A percentile compares a stretch with the other conserved stretches of the same genome.
Conservation (phyloP, 2,797 vertebrate species). For the Petrocephalus sullivani region DNA sequence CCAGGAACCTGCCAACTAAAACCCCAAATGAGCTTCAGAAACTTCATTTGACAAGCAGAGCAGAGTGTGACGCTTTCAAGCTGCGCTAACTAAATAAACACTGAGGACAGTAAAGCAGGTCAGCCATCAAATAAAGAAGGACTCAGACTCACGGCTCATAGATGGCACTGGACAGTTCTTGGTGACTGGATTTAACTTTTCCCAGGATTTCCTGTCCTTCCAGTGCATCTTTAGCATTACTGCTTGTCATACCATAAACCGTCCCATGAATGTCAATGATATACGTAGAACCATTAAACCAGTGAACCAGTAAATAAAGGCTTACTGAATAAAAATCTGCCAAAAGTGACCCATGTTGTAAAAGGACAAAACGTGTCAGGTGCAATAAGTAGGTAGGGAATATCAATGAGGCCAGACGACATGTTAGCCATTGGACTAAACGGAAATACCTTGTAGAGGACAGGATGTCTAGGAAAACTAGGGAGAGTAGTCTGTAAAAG, state of each 20-base stretch:
- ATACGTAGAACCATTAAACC: not conserved
- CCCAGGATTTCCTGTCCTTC: not conserved
- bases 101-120: not conserved
- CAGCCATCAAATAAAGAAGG: not conserved
- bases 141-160: not conserved
- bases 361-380: too few species aligned
- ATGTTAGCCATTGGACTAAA: too few species aligned
- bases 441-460: too few species aligned
- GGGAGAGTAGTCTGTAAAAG: too few species aligned
- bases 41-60: not conserved
- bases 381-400: too few species aligned
- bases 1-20: not conserved
- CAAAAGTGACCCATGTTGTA: too few species aligned
- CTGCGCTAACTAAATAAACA: not conserved
- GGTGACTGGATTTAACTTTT: not conserved
- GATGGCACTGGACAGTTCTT: not conserved
- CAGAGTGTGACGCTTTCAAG: not conserved
- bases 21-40: not conserved
- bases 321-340: not conserved
- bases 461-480: too few species aligned
- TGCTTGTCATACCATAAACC: not conserved
- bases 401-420: too few species aligned
- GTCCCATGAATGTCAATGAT: not conserved
- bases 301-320: not conserved
- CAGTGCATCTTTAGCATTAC: not conserved